Conservation (phyloP, 2,888 invertebrate species). For the Eurytoma adleriae region DNA sequence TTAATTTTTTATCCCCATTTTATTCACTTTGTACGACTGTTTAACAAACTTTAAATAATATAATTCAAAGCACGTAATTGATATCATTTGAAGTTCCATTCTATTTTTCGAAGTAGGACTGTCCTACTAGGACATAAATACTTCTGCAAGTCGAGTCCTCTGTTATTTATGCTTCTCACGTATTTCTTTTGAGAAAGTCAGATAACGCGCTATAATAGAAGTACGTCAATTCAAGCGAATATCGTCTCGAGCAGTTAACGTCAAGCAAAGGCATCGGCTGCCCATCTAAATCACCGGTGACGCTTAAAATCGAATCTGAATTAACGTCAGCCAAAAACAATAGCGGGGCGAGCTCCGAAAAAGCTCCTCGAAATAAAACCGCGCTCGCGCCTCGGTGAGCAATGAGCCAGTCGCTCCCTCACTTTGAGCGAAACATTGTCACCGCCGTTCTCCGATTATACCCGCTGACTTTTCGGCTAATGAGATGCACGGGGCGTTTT, state of each 20-base stretch:
- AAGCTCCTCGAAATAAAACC: too few relatives aligned
- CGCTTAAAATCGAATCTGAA: neutral
- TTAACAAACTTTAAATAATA: neutral
- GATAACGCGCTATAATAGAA: neutral
- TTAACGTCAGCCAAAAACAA: neutral
- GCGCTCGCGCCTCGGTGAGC: too few relatives aligned
- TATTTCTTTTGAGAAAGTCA: constrained; percentile 6
- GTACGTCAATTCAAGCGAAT: neutral
- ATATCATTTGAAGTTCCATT: neutral
- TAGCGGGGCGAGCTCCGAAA: neutral
- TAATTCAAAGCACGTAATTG: neutral
- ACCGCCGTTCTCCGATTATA: neutral
- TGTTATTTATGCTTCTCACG: neutral
- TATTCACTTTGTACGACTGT: too few relatives aligned
- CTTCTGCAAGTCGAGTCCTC: neutral
- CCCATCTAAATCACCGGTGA: too few relatives aligned
- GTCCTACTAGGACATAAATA: neutral
- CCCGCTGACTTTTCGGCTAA: constrained; percentile 36
- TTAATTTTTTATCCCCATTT: too few relatives aligned
- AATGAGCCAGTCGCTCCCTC: too few relatives aligned
- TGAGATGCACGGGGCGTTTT: constrained; percentile 40
- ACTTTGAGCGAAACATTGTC: neutral
- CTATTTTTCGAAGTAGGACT: neutral
- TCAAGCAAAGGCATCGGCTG: too few relatives aligned
- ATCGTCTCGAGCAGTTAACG: too few relatives aligned